Base-by-base conservation (phyloP, 2,888 invertebrate species). In the Neria commutata region DNA sequence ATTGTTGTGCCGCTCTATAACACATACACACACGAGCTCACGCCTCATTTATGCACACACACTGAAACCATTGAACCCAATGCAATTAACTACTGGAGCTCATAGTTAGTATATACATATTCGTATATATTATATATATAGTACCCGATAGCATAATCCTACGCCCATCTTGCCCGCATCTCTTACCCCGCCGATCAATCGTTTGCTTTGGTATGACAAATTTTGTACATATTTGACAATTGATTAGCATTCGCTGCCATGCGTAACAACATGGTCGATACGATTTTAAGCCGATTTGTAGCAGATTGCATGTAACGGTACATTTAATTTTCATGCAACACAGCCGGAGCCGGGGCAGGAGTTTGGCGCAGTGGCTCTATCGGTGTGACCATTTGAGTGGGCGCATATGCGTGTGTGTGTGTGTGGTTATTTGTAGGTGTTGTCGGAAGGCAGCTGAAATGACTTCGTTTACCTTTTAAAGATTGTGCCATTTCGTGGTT, bases 271-370 rank as follows among this genome's bases (percentile, higher is more conserved):
- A 42, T 19, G 17, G 17, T 42, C 42, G n/a, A n/a, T n/a, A n/a
- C 37, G 21, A 19, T 19, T 21, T 17, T 42, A 42, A 42, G 42
- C 42, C 21, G 42, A 42, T 42, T 42, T 42, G 42, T 14, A 14
- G 42, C 10, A 17, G 42, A 42, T 17, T 42, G 4, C 42, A 6
- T 42, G 21, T 42, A 42, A 42, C 42, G 42, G 19, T 42, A 6
- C 4, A 42, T 42, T 42, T 42, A 42, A 42, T 42, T 37, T 42
- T 42, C 17, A 21, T 42, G 42, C 42, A 42, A 19, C 37, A n/a
- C 4, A 37, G 4, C 4, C n/a, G 37, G n/a, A n/a, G n/a, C n/a
- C n/a, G n/a, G n/a, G n/a, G n/a, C n/a, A n/a, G n/a, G n/a, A n/a
- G n/a, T n/a, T n/a, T n/a, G n/a, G n/a, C n/a, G n/a, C n/a, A n/a